Conservation (phyloP, 2,113 vertebrate species). For the Antennarius striatus region DNA sequence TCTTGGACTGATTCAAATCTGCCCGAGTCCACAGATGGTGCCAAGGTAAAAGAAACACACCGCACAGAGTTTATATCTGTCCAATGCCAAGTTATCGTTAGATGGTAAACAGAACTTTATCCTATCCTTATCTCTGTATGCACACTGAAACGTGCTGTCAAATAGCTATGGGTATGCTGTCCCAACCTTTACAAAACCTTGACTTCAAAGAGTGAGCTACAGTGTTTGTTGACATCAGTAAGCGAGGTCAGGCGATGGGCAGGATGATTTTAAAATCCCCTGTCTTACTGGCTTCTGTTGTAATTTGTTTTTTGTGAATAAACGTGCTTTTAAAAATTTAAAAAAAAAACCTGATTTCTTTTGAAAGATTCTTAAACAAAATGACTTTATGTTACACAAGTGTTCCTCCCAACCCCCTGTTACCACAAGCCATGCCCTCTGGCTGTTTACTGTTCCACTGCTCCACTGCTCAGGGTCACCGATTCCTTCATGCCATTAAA, state of each 20-base stretch:
- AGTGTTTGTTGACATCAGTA: constrained; percentile 23
- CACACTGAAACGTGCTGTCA: constrained; percentile 39
- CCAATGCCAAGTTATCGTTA: constrained; percentile 56
- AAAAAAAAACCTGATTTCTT: no score
- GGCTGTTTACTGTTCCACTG: constrained; percentile 53
- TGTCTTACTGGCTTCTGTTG: no score
- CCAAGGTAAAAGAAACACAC: constrained; percentile 64
- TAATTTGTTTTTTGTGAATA: no score
- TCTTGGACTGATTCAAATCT: constrained; percentile 52
- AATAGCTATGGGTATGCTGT: constrained; percentile 38
- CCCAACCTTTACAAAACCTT: constrained; percentile 53
- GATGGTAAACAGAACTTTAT: constrained; percentile 69
- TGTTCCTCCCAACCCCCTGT: background rate
- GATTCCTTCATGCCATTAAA: constrained; percentile 73
- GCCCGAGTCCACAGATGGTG: constrained; percentile 36
- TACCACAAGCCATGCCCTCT: background rate
- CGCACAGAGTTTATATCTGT: constrained; percentile 50
- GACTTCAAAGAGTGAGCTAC: constrained; percentile 56
- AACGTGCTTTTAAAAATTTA: no score
- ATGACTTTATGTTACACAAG: background rate
- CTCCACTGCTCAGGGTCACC: constrained; percentile 62
- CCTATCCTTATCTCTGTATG: constrained; percentile 62
- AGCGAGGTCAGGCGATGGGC: constrained; percentile 9
- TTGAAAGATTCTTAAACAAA: background rate
- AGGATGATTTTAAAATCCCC: background rate